Percentiles rank a stretch among this genome's conserved stretches.
phyloP scores from a whole-genome alignment of 2,797 vertebrate genomes.

The Eurystomus glaucurus region DNA sequence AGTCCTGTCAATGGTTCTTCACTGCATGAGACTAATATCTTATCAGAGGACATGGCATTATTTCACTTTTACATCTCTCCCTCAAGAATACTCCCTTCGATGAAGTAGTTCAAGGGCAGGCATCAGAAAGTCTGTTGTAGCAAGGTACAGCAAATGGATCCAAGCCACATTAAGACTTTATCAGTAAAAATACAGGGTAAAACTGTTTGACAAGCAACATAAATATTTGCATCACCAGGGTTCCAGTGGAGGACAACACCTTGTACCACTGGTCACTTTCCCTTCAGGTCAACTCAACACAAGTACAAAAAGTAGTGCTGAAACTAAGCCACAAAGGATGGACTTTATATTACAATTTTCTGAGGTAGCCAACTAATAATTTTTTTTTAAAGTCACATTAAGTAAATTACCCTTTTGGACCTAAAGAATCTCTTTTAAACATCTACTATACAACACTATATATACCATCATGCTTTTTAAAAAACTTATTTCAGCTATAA shows the following conservation, averaged over 20 bases:
- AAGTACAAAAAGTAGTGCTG: neutral
- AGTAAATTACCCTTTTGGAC: neutral
- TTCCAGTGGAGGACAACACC: neutral
- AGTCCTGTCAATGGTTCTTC: slow-evolving; percentile 25
- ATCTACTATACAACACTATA: neutral
- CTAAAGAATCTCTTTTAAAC: neutral
- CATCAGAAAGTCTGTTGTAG: neutral
- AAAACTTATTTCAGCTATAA: neutral
- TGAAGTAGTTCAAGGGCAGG: slow-evolving; percentile 67
- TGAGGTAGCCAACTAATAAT: neutral
- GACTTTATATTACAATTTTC: neutral
- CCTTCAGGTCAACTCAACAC: neutral
- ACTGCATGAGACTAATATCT: slow-evolving; percentile 10
- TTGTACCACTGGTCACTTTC: neutral
- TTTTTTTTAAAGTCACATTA: neutral
- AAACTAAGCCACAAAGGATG: neutral
- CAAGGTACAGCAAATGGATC: neutral
- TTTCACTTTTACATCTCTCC: slow-evolving; percentile 45
- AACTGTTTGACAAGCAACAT: neutral
- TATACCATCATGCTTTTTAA: neutral
- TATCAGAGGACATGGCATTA: slow-evolving; percentile 43
- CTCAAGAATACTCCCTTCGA: slow-evolving; percentile 52
- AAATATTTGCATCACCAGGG: neutral
- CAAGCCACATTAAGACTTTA: neutral
- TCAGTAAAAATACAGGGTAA: neutral